phyloP scores from a whole-genome alignment of 2,113 vertebrate species.

The Pseudolaguvia tuberculata region DNA sequence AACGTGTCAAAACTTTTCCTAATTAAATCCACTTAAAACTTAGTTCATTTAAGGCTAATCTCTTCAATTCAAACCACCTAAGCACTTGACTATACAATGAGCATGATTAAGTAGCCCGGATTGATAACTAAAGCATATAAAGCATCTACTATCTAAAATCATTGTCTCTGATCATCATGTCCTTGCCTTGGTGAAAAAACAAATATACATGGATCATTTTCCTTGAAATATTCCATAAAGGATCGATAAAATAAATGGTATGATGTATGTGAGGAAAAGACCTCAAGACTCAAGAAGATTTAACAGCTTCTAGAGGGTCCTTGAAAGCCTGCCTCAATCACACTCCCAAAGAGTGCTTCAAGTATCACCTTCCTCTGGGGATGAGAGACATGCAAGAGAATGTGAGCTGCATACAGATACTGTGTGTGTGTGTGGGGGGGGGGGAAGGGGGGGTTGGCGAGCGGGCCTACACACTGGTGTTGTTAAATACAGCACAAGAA shows the following conservation, averaged over 20 bases:
- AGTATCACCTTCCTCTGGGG: slow-evolving; percentile 61
- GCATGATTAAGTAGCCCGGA: neutral
- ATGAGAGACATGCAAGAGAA: slow-evolving; percentile 41
- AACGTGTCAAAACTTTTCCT: neutral
- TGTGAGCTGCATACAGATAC: slow-evolving; percentile 27
- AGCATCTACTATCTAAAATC: neutral
- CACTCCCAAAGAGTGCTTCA: slow-evolving; percentile 52
- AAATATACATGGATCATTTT: slow-evolving; percentile 11
- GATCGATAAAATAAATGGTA: neutral
- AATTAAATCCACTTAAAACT: slow-evolving; percentile 12
- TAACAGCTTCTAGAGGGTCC: slow-evolving; percentile 53
- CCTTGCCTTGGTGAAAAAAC: slow-evolving; percentile 10
- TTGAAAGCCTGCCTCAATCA: slow-evolving; percentile 51
- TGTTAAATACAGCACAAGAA: neutral
- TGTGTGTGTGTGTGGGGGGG: too few relatives aligned
- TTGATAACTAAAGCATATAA: neutral
- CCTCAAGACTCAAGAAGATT: slow-evolving; percentile 16
- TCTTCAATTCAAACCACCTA: neutral
- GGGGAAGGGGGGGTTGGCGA: too few relatives aligned
- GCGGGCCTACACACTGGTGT: slow-evolving; percentile 1
- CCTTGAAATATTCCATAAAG: neutral
- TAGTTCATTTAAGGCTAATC: neutral
- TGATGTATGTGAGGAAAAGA: slow-evolving; percentile 20
- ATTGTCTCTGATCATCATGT: slow-evolving; percentile 1
- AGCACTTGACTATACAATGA: slow-evolving; percentile 13